Evolutionary conservation across 2,113 vertebrate genomes (phyloP).

Genomic region (Mola mola): DNA sequence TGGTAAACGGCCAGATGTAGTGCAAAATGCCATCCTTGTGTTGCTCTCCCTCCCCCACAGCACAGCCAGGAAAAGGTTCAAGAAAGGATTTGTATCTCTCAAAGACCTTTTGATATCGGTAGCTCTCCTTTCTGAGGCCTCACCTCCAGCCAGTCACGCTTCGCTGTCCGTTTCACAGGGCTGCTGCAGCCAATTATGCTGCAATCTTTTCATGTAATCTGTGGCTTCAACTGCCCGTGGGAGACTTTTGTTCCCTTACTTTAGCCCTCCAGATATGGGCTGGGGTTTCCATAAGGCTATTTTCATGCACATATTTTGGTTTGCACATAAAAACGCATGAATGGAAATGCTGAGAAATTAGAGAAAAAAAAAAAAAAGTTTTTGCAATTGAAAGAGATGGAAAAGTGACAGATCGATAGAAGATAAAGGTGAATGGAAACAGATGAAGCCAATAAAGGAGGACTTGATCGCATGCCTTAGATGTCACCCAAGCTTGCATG

Average conservation of each 20-base stretch:
- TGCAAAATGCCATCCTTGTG: background rate
- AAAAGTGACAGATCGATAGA: too few species aligned
- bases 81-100: background rate
- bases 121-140: constrained; percentile 12
- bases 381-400: too few species aligned
- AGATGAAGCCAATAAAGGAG: too few species aligned
- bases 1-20: too few species aligned
- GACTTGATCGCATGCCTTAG: too few species aligned
- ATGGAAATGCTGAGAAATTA: too few species aligned
- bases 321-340: too few species aligned
- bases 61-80: too few species aligned
- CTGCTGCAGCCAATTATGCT: constrained; percentile 32
- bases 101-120: background rate
- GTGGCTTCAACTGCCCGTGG: constrained; percentile 19
- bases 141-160: constrained; percentile 2
- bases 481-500: too few species aligned
- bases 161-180: constrained; percentile 18
- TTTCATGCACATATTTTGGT: too few species aligned
- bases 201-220: constrained; percentile 39
- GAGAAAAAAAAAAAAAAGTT: too few species aligned
- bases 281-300: constrained; percentile 8
- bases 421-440: too few species aligned
- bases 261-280: constrained; percentile 15
- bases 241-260: constrained; percentile 20
- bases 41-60: background rate